Evolutionary conservation across 2,113 vertebrate species (phyloP), one percentile per base, ranked within the genome.

Genomic region (Blennius ocellaris): DNA sequence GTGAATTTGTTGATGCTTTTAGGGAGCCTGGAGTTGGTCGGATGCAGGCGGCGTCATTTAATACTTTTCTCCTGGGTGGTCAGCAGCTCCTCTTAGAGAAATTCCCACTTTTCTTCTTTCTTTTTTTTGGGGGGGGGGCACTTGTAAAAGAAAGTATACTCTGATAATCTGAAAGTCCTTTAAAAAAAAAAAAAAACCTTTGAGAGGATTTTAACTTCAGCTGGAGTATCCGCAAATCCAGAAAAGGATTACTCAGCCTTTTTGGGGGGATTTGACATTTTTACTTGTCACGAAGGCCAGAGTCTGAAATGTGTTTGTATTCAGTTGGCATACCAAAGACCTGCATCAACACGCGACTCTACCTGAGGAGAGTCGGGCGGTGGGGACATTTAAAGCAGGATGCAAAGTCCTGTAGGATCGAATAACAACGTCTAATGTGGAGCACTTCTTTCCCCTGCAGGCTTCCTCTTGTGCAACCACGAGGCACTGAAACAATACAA

Each of bases 51-150:
- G 54, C 37, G 43, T 74, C 48, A 43, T 66, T 83, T 69, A 71
- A 81, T 72, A 68, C 78, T 81, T 75, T 52, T 80, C 81, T 85
- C 72, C 50, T 72, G 76, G 85, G 78, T 83, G 86, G 85, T 41
- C 76, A 15, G 16, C 76, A 15, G 16, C 62, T 50, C 61, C 68
- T 61, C 65, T 74, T 17, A 47, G 14, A 62, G 43, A 71, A 68
- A 69, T 69, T 62, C 64, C 69, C 11, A 55, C 50, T 12, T n/a
- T n/a, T 38, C 49, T 67, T 38, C 69, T 56, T 72, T 49, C 8
- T 38, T 36, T 64, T 47, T 44, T 5, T n/a, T n/a, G n/a, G n/a
- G n/a, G n/a, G n/a, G n/a, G n/a, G n/a, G n/a, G n/a, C 57, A 50
- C 12, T 55, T 69, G 76, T 55, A 69, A 71, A 51, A 30, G 36